A percentile compares a stretch with the other conserved stretches of the same genome.
Evolutionary conservation across 2,888 invertebrate genomes (phyloP).

Genomic region (Craniophora ligustri): DNA sequence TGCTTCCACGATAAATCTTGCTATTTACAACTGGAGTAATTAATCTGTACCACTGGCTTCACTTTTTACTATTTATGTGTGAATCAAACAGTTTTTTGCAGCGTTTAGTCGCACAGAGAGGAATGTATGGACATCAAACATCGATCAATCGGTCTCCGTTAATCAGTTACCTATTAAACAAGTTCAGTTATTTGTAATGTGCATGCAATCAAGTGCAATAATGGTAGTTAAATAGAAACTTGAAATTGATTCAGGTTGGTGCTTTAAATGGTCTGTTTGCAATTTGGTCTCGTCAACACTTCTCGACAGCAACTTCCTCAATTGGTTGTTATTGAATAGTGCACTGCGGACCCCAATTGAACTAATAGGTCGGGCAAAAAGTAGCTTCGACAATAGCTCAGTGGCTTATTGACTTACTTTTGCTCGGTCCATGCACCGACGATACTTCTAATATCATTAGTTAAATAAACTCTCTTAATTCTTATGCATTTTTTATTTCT

Average conservation of each 20-base stretch:
- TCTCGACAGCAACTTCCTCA: neutral
- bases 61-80: slow-evolving; percentile 41
- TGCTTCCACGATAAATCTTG: slow-evolving; percentile 23
- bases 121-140: slow-evolving; percentile 31
- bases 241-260: slow-evolving; percentile 7
- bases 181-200: slow-evolving; percentile 36
- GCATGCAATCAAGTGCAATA: slow-evolving; percentile 25
- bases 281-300: slow-evolving; percentile 25
- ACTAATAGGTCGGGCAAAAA: neutral
- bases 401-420: neutral
- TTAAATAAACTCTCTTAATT: neutral
- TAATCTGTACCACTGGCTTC: slow-evolving; percentile 36
- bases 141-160: slow-evolving; percentile 35
- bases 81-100: slow-evolving; percentile 37
- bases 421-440: neutral
- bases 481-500: too few species aligned
- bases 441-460: neutral
- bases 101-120: slow-evolving; percentile 5
- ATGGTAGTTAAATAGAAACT: slow-evolving; percentile 18
- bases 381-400: neutral
- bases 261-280: slow-evolving; percentile 8
- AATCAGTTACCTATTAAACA: slow-evolving; percentile 24
- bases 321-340: neutral
- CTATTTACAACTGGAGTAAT: slow-evolving; percentile 29
- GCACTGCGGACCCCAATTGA: neutral